Evolutionary conservation across 2,797 vertebrate species (phyloP), one percentile per base, ranked within the genome.

Genomic region (Thalassophryne amazonica): DNA sequence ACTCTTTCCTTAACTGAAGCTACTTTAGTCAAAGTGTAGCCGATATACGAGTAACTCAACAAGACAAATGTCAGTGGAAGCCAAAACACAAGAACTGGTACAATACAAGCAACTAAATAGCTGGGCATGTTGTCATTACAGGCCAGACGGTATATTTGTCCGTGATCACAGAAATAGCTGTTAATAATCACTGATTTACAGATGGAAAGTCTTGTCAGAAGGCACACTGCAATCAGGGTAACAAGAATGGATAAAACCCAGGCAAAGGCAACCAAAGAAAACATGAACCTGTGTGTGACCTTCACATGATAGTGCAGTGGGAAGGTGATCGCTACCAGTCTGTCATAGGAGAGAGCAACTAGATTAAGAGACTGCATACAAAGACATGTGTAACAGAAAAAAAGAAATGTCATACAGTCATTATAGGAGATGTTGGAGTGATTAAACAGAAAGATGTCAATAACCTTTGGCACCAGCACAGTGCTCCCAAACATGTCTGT

Each of bases 121-220:
- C 16, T 85, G 7, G 76, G 69, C 0, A 11, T 57, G 13, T 48
- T 11, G 24, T 65, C 64, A 58, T 82, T 87, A 46, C 83, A 89
- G 0, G 81, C 69, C 5, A 87, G 59, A 2, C 57, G 37, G 28
- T 61, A 86, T 1, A 87, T 34, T 34, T 74, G 85, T 0, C 81
- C 80, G 19, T 86, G 76, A 40, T 87, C 84, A 42, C 87, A 87
- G 54, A 78, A 86, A 56, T 72, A 84, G 37, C 81, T 87, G 9
- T 69, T 49, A 12, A 87, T 63, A 3, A 62, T 38, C 27, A 71
- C 41, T 13, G 85, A 79, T 1, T 49, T 30, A 55, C 84, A 88
- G 40, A 75, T 67, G 7, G 79, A 84, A 1, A 88, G 73, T 50
- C 68, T 57, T 4, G 68, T 81, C 4, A 89, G 14, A 5, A 86